Conservation (phyloP, 1,140 invertebrate species). For the Lordiphosa clarofinis region DNA sequence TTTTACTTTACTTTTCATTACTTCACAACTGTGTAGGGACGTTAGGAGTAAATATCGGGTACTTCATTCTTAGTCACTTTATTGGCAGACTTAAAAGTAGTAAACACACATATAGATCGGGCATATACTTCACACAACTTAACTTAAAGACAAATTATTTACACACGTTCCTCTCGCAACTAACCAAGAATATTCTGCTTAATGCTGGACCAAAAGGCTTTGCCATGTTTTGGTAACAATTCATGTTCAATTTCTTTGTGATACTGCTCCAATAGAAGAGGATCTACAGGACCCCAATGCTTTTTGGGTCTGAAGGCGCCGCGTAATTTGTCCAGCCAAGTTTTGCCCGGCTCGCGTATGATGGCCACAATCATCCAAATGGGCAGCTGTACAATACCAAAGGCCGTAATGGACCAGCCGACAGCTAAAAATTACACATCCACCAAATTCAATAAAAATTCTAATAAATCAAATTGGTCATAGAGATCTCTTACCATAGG, state of each 20-base stretch:
- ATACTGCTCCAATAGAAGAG: conserved; percentile 66
- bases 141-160: conserved; percentile 9
- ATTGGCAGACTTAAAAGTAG: conserved; percentile 52
- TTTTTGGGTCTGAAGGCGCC: conserved; percentile 80
- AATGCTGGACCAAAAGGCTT: conserved; percentile 59
- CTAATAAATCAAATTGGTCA: not conserved
- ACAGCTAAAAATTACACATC: conserved; percentile 62
- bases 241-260: conserved; percentile 66
- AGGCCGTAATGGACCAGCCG: conserved; percentile 82
- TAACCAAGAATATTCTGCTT: conserved; percentile 66
- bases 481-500: conserved; percentile 74
- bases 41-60: no score
- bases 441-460: not conserved
- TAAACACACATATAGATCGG: conserved; percentile 17
- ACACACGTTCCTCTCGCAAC: not conserved
- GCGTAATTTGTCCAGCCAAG: conserved; percentile 79
- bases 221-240: conserved; percentile 31
- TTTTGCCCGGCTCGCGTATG: conserved; percentile 73
- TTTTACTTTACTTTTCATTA: no score
- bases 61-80: conserved; percentile 24
- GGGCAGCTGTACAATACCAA: conserved; percentile 82
- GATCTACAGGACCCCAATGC: conserved; percentile 82
- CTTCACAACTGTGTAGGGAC: no score
- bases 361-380: conserved; percentile 82
- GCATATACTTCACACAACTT: conserved; percentile 20